Evolutionary conservation across 2,888 invertebrate species (phyloP), one percentile per base, ranked within the genome.

Genomic region (Cactoblastis cactorum): DNA sequence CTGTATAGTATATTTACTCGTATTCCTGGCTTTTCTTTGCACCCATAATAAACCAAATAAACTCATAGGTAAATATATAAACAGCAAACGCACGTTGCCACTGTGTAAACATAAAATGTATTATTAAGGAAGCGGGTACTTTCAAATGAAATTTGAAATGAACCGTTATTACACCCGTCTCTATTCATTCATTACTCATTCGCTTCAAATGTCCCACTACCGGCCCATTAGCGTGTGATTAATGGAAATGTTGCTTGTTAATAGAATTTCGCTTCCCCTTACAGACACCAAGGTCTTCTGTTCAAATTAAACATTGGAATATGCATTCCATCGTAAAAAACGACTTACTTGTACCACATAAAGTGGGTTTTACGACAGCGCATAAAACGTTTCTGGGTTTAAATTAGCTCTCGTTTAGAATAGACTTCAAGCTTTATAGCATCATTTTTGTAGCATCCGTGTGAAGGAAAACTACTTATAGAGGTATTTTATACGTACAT

Each of bases 311-410:
- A 53, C 57, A 53, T 51, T 53, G 39, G 41, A 51, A 63, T 63
- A 60, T 60, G 57, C 59, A 59, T 63, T 56, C 39, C 49, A 46
- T 49, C 39, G 54, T 61, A 61, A 61, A 63, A 56, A 54, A 49
- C 53, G 59, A 59, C 61, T 56, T 54, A 53, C 47, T 51, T 54
- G 37, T 34, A 53, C 54, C 51, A 58, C 52, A 50, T 50, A 56
- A 56, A 55, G 50, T 55, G 53, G 39, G 28, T 59, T 58, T 62
- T 58, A 59, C 58, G 58, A 53, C 45, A 17, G 22, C 51, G 19
- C 53, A 38, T 57, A 54, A 53, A 59, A 56, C 53, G 53, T 53
- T 53, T 47, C 37, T 48, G 47, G 46, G 49, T 55, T 55, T 55
- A 28, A 49, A 59, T 56, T 53, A 52, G 57, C 55, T 48, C 41